phyloP scores from a whole-genome alignment of 2,113 vertebrate species.

The Cheirogaleus medius region DNA sequence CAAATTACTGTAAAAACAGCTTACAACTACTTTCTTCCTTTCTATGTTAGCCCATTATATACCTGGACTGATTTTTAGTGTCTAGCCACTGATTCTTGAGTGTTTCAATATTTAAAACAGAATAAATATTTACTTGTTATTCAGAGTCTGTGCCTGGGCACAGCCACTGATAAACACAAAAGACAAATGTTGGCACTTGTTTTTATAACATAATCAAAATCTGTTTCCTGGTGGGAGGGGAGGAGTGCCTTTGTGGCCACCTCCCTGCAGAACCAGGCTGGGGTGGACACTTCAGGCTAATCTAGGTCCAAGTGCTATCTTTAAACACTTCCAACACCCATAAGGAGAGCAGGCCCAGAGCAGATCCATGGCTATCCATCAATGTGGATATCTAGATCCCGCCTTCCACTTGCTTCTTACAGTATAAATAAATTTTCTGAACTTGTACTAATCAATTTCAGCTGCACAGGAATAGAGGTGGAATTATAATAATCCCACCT shows the following conservation, averaged over 20 bases:
- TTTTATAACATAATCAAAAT: slow-evolving; percentile 7
- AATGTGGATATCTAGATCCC: neutral
- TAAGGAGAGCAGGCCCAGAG: neutral
- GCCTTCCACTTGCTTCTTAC: neutral
- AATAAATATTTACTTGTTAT: slow-evolving; percentile 13
- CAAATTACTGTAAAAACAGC: slow-evolving; percentile 63
- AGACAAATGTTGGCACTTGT: neutral
- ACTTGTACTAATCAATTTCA: neutral
- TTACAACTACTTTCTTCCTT: slow-evolving; percentile 31
- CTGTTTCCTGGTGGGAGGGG: neutral
- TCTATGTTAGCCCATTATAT: neutral
- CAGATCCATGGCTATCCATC: neutral
- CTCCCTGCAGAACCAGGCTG: neutral
- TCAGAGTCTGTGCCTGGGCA: neutral
- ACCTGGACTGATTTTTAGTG: neutral
- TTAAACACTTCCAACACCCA: neutral
- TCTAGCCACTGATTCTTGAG: neutral
- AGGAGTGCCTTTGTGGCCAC: neutral
- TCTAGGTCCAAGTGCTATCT: neutral
- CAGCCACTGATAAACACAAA: neutral
- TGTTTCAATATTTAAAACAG: slow-evolving; percentile 70
- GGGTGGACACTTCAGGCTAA: neutral
- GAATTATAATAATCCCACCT: neutral
- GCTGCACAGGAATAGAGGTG: neutral
- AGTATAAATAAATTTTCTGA: neutral